phyloP scores from a whole-genome alignment of 53 echinoderm and acorn worm genomes.

The Holothuria scabra region DNA sequence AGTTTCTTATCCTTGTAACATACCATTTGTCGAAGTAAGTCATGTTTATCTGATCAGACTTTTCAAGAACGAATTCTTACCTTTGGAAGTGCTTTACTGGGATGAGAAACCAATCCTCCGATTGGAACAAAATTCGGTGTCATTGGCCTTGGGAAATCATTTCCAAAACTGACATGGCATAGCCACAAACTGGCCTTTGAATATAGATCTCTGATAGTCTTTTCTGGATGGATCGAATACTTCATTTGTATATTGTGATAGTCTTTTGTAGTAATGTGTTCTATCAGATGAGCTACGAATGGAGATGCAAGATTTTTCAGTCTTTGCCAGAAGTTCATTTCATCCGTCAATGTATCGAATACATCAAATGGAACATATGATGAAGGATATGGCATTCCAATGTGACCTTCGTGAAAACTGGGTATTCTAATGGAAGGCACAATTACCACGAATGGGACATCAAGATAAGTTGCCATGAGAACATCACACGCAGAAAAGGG shows the following conservation, averaged over 20 bases:
- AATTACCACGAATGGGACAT: neutral
- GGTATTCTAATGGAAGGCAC: slow-evolving; percentile 11
- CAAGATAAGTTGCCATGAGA: neutral
- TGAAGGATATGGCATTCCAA: slow-evolving; percentile 9
- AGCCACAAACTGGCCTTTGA: neutral
- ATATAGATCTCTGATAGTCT: neutral
- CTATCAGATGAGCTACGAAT: neutral
- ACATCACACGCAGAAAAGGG: slow-evolving; percentile 12
- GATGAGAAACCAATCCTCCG: neutral
- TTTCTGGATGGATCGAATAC: neutral
- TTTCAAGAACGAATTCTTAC: no score
- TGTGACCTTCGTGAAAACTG: neutral
- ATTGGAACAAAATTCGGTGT: slow-evolving; percentile 14
- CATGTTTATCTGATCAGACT: no score
- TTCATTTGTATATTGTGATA: neutral
- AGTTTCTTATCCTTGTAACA: no score
- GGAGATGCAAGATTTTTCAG: slow-evolving; percentile 1
- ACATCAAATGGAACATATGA: slow-evolving; percentile 9
- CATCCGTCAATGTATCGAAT: slow-evolving; percentile 1
- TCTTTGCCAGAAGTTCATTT: slow-evolving; percentile 2
- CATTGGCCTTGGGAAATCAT: slow-evolving; percentile 20
- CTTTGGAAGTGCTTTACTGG: slow-evolving; percentile 1
- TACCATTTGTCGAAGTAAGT: no score
- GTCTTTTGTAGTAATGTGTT: neutral
- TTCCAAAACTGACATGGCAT: neutral